Evolutionary conservation across 2,888 invertebrate genomes (phyloP).

Genomic region (Sinodicranocentrus sp.): DNA sequence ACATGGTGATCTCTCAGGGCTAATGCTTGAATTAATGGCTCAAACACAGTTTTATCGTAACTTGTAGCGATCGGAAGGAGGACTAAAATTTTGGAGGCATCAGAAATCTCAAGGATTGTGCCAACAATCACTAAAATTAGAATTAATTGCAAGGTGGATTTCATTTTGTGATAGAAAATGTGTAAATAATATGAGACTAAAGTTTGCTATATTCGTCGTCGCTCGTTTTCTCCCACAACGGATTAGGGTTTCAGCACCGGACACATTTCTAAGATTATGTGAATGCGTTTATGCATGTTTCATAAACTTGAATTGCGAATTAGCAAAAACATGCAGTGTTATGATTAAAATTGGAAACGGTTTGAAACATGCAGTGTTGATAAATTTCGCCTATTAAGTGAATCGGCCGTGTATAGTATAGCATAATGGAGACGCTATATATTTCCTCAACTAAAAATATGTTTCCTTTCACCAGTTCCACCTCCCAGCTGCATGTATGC

Average conservation of each 20-base stretch:
- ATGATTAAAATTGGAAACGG: too few relatives aligned
- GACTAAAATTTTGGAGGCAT: constrained; percentile 66
- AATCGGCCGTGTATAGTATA: too few relatives aligned
- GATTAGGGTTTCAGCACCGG: neutral
- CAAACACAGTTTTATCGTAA: constrained; percentile 67
- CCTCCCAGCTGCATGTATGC: too few relatives aligned
- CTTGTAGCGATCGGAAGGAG: constrained; percentile 70
- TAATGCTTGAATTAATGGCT: constrained; percentile 79
- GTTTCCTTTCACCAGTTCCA: too few relatives aligned
- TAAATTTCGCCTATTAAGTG: too few relatives aligned
- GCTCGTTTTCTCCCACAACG: neutral
- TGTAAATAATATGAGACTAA: constrained; percentile 7
- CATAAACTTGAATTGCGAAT: too few relatives aligned
- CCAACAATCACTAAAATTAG: constrained; percentile 16
- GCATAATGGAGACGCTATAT: too few relatives aligned
- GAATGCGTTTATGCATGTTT: neutral
- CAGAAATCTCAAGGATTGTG: neutral
- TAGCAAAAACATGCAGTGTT: too few relatives aligned
- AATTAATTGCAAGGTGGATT: constrained; percentile 27
- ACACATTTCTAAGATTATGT: neutral
- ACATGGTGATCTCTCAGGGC: constrained; percentile 81
- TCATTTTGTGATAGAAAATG: constrained; percentile 30
- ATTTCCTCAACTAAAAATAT: too few relatives aligned
- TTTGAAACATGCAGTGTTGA: too few relatives aligned
- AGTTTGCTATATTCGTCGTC: neutral